Conservation (phyloP, 2,113 vertebrate species). For the Orthonyx spaldingii region DNA sequence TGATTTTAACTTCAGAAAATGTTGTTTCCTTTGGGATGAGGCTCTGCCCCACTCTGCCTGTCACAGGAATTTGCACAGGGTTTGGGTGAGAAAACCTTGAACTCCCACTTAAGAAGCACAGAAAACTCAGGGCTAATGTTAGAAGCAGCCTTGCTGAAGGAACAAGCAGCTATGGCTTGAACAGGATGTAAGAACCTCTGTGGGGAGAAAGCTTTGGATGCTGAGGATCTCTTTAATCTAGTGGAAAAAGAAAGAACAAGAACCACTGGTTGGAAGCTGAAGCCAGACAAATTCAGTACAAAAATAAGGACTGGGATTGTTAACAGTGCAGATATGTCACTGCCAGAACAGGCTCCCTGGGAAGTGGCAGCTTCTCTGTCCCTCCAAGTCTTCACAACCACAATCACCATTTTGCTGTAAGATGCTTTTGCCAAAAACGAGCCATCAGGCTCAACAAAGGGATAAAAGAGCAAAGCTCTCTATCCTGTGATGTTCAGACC, state of each 20-base stretch:
- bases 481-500: neutral
- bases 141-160: conserved; percentile 3
- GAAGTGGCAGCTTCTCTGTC: neutral
- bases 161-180: neutral
- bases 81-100: neutral
- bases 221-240: conserved; percentile 44
- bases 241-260: conserved; percentile 33
- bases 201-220: conserved; percentile 30
- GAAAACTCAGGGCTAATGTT: neutral
- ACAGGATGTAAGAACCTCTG: conserved; percentile 17
- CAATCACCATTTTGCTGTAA: conserved; percentile 1
- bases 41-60: neutral
- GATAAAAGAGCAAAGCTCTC: neutral
- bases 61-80: neutral
- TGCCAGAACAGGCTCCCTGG: neutral
- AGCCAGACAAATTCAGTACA: conserved; percentile 18
- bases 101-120: neutral
- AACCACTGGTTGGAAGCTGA: conserved; percentile 19
- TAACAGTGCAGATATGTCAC: neutral
- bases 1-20: neutral
- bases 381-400: neutral
- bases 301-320: neutral
- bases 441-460: neutral
- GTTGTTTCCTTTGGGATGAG: neutral
- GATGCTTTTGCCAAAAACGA: neutral